Evolutionary conservation across 2,113 vertebrate genomes (phyloP), one percentile per base, ranked within the genome.

Genomic region (Sylvia atricapilla): DNA sequence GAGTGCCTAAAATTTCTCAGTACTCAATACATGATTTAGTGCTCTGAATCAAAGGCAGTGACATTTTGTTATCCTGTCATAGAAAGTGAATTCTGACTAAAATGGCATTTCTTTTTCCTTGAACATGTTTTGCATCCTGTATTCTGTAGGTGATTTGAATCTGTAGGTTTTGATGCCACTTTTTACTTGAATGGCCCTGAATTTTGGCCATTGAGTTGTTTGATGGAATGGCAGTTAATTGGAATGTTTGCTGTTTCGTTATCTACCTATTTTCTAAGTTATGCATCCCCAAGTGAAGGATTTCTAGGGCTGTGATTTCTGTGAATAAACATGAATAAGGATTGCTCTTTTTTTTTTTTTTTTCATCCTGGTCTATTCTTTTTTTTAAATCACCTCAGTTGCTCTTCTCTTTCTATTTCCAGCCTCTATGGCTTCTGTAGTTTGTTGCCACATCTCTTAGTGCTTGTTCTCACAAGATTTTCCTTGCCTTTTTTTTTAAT

Each of bases 401-500:
- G 20, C 49, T 70, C 4, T 73, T 50, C 9, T 3, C 3, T 60
- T 94, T 63, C 33, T 64, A 37, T 7, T 77, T 66, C 5, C 4
- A 53, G 16, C 47, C 37, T 81, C 11, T 1, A 2, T 46, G 31
- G 3, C 27, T 49, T 67, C n/a, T 66, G 18, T 12, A 31, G 4
- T 66, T 60, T 22, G 6, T 72, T 43, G 20, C 11, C 2, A 15
- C 21, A 44, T 25, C 23, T 55, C 21, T 66, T 63, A 39, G 10
- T 44, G 15, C 7, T 33, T 49, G 37, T 58, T 39, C 41, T 86
- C 50, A 44, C 8, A 70, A 39, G 31, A 20, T 39, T 77, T 62
- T 12, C 12, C 7, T 60, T 0, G 0, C 2, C 20, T 52, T 73
- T 25, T 25, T 25, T 3, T 4, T 10, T 39, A 21, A 30, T 18